Base-by-base conservation (phyloP, 1,140 invertebrate genomes). In the Sminthurinus signatus region DNA sequence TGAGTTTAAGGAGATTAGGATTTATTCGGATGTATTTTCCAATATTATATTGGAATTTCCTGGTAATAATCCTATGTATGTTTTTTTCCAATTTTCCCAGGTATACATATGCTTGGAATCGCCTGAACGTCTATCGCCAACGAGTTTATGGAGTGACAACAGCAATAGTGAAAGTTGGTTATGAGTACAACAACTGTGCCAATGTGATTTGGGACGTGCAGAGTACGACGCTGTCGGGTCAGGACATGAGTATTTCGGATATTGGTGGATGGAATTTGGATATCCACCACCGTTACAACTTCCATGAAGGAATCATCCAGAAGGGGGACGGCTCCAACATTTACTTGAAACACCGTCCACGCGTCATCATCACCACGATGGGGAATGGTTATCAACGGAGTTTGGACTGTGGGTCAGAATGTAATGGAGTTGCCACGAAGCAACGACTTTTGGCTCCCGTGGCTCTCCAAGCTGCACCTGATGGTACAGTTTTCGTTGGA, bases 301-400 rank as follows among this genome's bases (percentile, higher is more conserved):
- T 96, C 83, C 92, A 96, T 75, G 93, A 96, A 81, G 94, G 91
- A 27, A 96, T 98, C 67, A 80, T 98, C 1, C 94, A 98, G 77
- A 96, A 96, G 75, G 96, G 96, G 28, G 95, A 98, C 76, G 96
- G 96, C 23, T 89, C 91, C 0, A 97, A 95, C 74, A 93, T 96
- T 63, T 97, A 96, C 75, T 75, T 98, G 71, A 93, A 93, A 73
- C 91, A 97, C 74, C 91, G 93, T 74, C 93, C 93, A 0, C 81
- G 91, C 58, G 88, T 94, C 1, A 88, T 96, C 50, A 78, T 90
- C 17, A 94, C 91, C n/a, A 86, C 90, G 1, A 88, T 97, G 84
- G 94, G 93, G 10, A 92, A 92, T 77, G 93, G 93, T 0, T 86
- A 89, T 68, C 90, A 93, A 72, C 81, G 94, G 48, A 87, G 89